These are phyloP conservation scores for Sebastes jordani DNA, from an alignment of 2,797 vertebrate species.

Conservation along the genomic window DNA sequence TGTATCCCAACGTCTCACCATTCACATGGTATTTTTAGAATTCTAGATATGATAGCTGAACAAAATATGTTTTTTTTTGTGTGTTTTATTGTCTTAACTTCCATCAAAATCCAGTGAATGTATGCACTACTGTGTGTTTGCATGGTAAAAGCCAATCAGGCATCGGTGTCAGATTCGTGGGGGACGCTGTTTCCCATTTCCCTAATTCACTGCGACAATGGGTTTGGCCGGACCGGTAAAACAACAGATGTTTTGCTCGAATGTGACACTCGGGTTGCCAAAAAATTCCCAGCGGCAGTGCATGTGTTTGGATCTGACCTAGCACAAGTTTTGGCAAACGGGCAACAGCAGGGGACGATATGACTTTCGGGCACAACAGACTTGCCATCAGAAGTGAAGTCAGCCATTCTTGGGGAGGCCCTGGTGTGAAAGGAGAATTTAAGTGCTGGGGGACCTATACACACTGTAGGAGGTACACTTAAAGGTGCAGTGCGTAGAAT, in stretches of 20 bases:
- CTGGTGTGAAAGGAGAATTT: background rate
- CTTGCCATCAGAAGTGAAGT: constrained; percentile 8
- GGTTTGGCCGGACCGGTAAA: constrained; percentile 92
- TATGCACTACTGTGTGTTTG: background rate
- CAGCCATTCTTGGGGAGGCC: background rate
- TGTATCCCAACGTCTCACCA: constrained; percentile 18
- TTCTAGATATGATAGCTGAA: constrained; percentile 34
- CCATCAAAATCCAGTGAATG: background rate
- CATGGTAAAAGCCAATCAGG: constrained; percentile 76
- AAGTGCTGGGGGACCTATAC: background rate
- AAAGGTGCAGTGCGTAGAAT: background rate
- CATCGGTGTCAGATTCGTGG: constrained; percentile 90
- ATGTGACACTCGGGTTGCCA: constrained; percentile 73
- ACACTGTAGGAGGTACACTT: background rate
- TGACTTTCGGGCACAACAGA: constrained; percentile 31
- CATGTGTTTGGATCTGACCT: constrained; percentile 94
- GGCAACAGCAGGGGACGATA: constrained; percentile 51
- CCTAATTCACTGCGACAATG: constrained; percentile 97
- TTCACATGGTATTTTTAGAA: constrained; percentile 73
- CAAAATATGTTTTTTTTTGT: background rate
- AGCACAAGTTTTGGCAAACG: constrained; percentile 89
- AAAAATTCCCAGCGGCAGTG: constrained; percentile 87
- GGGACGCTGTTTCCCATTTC: constrained; percentile 95
- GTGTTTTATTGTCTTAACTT: constrained; percentile 5
- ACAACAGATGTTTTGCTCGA: constrained; percentile 90